Conservation (phyloP, 2,113 vertebrate genomes). For the Phainopepla nitens region DNA sequence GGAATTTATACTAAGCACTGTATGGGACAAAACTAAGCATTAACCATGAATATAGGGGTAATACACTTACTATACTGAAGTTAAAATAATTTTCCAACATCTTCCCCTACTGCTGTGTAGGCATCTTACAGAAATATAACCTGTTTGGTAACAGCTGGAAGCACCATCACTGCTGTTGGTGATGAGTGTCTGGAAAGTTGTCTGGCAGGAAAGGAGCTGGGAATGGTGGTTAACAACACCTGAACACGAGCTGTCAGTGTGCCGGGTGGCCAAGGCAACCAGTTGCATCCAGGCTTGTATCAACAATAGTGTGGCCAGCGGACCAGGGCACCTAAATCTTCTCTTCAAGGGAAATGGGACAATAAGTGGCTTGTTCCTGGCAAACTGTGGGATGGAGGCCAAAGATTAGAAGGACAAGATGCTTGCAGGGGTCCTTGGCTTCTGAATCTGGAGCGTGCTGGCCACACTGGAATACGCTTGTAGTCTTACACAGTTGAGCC, state of each 20-base stretch:
- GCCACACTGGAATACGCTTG: not conserved
- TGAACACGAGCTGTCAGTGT: not conserved
- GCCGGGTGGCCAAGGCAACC: not conserved
- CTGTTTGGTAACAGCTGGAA: not conserved
- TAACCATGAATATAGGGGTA: not conserved
- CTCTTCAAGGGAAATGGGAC: not conserved
- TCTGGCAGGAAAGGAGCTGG: not conserved
- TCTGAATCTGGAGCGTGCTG: not conserved
- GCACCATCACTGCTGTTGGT: not conserved
- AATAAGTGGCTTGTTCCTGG: not conserved
- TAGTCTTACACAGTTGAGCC: not conserved
- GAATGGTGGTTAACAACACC: not conserved
- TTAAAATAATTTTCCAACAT: not conserved
- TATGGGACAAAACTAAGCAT: not conserved
- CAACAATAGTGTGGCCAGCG: not conserved
- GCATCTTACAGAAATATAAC: not conserved
- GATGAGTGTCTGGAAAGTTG: not conserved
- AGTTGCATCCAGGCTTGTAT: not conserved
- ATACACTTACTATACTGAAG: not conserved
- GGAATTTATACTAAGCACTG: not conserved
- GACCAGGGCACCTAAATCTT: not conserved
- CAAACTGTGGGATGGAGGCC: not conserved
- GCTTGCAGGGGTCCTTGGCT: not conserved
- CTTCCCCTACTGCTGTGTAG: not conserved
- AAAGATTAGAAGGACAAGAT: not conserved